Percentiles rank a stretch among this genome's conserved stretches.
Evolutionary conservation across 2,797 vertebrate species (phyloP).

Genomic region (Mormyrus hasselquistii): DNA sequence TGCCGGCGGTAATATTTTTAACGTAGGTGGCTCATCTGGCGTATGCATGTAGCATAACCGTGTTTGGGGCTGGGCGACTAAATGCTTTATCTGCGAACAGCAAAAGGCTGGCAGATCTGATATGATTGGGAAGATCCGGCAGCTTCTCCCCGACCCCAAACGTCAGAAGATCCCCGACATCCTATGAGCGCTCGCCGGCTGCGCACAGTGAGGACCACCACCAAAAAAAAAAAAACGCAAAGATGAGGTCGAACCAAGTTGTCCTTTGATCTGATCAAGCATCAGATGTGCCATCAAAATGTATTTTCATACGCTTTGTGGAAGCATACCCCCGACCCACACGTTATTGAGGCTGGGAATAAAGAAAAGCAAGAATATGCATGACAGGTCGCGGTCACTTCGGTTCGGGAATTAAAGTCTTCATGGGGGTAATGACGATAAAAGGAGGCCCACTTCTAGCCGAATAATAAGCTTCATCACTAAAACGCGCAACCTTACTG

Average conservation of each 20-base stretch:
- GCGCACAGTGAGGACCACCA: not conserved
- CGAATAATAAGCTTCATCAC: not conserved
- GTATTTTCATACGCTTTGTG: not conserved
- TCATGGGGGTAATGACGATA: not conserved
- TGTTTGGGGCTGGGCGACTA: not conserved
- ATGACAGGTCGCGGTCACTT: slow-evolving; percentile 16
- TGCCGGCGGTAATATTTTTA: not conserved
- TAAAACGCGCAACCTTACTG: not conserved
- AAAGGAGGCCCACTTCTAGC: not conserved
- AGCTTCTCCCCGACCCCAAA: not conserved
- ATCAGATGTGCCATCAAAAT: not conserved
- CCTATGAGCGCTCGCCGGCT: not conserved
- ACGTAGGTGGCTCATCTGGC: not conserved
- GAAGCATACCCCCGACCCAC: not conserved
- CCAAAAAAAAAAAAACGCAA: not conserved
- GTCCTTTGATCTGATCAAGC: not conserved
- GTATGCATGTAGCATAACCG: not conserved
- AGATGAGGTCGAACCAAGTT: not conserved
- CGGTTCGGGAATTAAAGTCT: not conserved
- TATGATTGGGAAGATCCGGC: not conserved
- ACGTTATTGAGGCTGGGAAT: not conserved
- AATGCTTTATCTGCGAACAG: not conserved
- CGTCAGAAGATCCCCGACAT: not conserved
- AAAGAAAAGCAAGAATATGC: slow-evolving; percentile 5
- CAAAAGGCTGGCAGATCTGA: not conserved